phyloP scores from a whole-genome alignment of 2,888 invertebrate genomes.

The Rosalia funebris region DNA sequence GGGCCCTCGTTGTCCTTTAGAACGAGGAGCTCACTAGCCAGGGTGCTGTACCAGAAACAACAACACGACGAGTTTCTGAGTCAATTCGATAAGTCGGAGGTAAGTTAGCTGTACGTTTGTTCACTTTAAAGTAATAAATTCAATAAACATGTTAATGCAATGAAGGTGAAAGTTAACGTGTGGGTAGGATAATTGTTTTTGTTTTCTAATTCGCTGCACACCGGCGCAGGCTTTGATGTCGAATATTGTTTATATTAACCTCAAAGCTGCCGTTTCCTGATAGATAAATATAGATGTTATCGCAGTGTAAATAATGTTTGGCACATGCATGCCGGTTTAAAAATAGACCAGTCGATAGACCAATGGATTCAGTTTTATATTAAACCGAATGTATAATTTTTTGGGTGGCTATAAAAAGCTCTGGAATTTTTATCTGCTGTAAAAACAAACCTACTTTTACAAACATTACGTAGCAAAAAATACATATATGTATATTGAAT shows the following conservation, averaged over 20 bases:
- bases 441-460: no score
- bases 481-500: no score
- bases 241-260: background rate
- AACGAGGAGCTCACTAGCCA: constrained; percentile 77
- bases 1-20: constrained; percentile 62
- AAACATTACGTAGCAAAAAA: no score
- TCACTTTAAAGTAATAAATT: background rate
- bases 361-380: no score
- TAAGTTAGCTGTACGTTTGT: constrained; percentile 61
- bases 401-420: no score
- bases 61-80: constrained; percentile 75
- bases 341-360: no score
- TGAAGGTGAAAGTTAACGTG: background rate
- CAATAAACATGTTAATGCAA: background rate
- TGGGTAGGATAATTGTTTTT: background rate
- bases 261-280: background rate
- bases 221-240: background rate
- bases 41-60: constrained; percentile 78
- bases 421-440: no score
- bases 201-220: constrained; percentile 4
- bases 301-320: constrained; percentile 31
- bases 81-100: constrained; percentile 76
- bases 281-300: constrained; percentile 26
- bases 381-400: no score
- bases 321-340: constrained; percentile 29